These are phyloP conservation scores for Hylyphantes graminicola DNA, from an alignment of 1,140 invertebrate genomes.

Conservation along the genomic window DNA sequence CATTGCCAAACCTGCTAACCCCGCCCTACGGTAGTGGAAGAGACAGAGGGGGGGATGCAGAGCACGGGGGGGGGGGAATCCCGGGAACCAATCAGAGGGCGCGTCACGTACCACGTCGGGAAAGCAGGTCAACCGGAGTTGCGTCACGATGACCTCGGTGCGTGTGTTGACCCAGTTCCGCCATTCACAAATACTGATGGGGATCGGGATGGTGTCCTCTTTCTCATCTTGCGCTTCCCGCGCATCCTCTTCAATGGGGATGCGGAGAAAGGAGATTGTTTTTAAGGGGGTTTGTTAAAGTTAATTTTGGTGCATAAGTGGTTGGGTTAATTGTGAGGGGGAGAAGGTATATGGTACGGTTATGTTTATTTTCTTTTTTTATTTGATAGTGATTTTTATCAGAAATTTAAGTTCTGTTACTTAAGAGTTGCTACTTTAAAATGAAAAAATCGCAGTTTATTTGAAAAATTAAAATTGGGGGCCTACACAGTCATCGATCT, in stretches of 20 bases:
- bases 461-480: too few relatives aligned
- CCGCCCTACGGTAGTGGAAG: not conserved
- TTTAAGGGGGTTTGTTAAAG: not conserved
- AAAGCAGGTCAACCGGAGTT: conserved; percentile 47
- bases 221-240: not conserved
- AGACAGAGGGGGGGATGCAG: not conserved
- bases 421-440: too few relatives aligned
- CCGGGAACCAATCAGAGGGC: conserved; percentile 25
- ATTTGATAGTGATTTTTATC: too few relatives aligned
- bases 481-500: too few relatives aligned
- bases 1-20: not conserved
- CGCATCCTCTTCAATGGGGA: not conserved
- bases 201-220: not conserved
- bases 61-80: not conserved
- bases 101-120: conserved; percentile 2
- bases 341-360: too few relatives aligned
- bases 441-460: too few relatives aligned
- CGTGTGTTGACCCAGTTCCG: conserved; percentile 32
- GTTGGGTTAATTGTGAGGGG: too few relatives aligned
- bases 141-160: conserved; percentile 38
- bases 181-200: conserved; percentile 24
- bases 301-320: too few relatives aligned
- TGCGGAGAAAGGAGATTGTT: not conserved
- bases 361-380: too few relatives aligned
- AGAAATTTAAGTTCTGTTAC: too few relatives aligned